Evolutionary conservation across 2,113 vertebrate species (phyloP).

Genomic region (Glareola pratincola): DNA sequence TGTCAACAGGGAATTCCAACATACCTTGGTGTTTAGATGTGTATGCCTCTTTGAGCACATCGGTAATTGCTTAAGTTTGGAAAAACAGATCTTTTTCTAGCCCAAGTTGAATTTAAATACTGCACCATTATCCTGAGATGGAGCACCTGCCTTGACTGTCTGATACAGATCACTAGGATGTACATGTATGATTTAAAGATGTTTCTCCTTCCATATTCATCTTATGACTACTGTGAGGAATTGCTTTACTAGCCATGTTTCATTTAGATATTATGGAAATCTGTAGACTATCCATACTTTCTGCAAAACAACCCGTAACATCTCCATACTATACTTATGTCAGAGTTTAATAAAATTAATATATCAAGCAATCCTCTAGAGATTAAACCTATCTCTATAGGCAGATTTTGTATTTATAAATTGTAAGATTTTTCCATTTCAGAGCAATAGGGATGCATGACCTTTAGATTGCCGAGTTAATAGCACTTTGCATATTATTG

Average conservation of each 20-base stretch:
- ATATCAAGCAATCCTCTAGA: neutral
- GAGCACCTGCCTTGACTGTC: neutral
- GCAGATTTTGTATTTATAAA: neutral
- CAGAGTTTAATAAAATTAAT: neutral
- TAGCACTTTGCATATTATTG: neutral
- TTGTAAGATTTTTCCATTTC: neutral
- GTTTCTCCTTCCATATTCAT: neutral
- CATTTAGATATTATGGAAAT: neutral
- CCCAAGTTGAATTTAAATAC: neutral
- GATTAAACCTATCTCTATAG: neutral
- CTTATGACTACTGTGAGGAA: neutral
- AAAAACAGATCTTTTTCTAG: neutral
- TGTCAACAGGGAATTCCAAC: neutral
- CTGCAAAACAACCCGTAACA: neutral
- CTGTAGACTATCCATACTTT: neutral
- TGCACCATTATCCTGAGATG: neutral
- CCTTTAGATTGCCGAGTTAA: neutral
- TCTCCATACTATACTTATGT: neutral
- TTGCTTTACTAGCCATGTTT: neutral
- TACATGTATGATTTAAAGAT: neutral
- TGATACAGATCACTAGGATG: neutral
- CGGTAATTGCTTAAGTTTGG: neutral
- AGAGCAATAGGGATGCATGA: neutral
- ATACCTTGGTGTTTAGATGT: neutral
- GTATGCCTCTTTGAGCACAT: neutral